Conservation (phyloP, 1,140 invertebrate genomes). For the Scylla paramamosain region DNA sequence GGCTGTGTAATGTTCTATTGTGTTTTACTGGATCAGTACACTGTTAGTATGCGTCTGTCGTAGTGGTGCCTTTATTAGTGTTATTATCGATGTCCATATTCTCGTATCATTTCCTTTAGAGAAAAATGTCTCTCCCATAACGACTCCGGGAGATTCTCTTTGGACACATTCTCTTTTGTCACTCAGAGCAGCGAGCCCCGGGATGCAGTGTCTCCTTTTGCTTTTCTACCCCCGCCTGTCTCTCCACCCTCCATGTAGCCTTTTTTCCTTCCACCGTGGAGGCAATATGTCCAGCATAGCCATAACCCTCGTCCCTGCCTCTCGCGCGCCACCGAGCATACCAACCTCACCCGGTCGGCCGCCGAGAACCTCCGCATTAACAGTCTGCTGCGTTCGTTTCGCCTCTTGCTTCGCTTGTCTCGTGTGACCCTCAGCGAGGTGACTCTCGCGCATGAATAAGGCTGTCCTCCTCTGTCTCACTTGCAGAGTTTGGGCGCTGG, state of each 20-base stretch:
- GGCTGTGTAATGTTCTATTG: not conserved
- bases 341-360: not conserved
- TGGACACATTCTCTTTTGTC: not conserved
- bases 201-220: not conserved
- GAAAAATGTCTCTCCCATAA: not conserved
- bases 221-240: not conserved
- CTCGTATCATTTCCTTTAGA: not conserved
- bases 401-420: not conserved
- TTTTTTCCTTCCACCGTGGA: not conserved
- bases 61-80: not conserved
- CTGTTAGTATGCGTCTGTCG: not conserved
- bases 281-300: not conserved
- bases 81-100: not conserved
- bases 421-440: not conserved
- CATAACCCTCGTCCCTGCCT: constrained; percentile 1
- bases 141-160: no score
- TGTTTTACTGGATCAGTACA: not conserved
- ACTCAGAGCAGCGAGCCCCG: not conserved
- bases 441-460: not conserved
- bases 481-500: not conserved
- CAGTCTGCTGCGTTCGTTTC: not conserved
- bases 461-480: not conserved
- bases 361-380: not conserved
- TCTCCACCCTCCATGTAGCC: not conserved
- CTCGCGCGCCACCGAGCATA: not conserved